Base-by-base conservation (phyloP, 2,888 invertebrate species). In the Drosophila pseudotalamancana region DNA sequence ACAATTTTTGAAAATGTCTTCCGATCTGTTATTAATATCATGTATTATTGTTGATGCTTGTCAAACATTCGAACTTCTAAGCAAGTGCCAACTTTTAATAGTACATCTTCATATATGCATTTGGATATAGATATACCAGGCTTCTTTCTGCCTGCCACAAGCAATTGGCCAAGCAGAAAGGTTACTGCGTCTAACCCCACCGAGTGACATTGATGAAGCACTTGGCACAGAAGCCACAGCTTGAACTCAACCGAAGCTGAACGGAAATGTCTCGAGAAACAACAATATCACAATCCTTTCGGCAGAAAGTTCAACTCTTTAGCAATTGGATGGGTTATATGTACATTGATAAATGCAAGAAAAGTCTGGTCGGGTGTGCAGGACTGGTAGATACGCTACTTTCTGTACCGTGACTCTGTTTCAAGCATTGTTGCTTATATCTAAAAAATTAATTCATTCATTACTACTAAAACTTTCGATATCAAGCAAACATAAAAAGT, bases 21-120 rank as follows among this genome's bases (percentile, higher is more conserved):
- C 32, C 60, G 40, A 75, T 72, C 49, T 55, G 57, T 57, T 81
- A 72, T 76, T 76, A 77, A 82, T 84, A 62, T 46, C 55, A 50
- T 56, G 45, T 19, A 19, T 62, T 70, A 72, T 71, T 56, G 59
- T 59, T 69, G 63, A 56, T 76, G 61, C 54, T 51, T 64, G 43
- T 45, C 63, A 11, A 37, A 25, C 42, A 39, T 43, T 48, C 45
- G n/a, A 8, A 62, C 35, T 64, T 48, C 29, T 46, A 14, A 21
- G 40, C 43, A 57, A 51, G 32, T 42, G 62, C 48, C 56, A 72
- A 62, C 37, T 67, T 76, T 45, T 65, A 9, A 18, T 50, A 14
- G 14, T n/a, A 4, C 6, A n/a, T n/a, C n/a, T n/a, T 16, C 19
- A 11, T 11, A 34, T 39, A 12, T 14, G 39, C 12, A 21, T 5